A percentile compares a stretch with the other conserved stretches of the same genome.
phyloP scores from a whole-genome alignment of 2,797 vertebrate species.

The Mormyrus hasselquistii region DNA sequence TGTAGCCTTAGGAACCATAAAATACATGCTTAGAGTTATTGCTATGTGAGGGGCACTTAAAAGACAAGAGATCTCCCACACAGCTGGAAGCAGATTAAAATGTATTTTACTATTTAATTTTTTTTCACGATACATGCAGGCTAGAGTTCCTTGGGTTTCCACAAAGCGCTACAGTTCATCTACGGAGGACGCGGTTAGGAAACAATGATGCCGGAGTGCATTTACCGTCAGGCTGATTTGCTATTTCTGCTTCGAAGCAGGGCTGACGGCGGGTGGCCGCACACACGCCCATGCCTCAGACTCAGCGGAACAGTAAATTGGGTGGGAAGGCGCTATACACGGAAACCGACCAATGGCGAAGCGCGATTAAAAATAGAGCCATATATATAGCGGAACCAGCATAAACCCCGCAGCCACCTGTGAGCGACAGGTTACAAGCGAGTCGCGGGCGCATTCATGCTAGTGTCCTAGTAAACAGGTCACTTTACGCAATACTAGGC shows the following conservation, averaged over 20 bases:
- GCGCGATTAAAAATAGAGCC: slow-evolving; percentile 2
- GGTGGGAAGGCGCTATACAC: neutral
- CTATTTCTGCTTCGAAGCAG: neutral
- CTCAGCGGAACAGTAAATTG: neutral
- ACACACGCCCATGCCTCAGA: neutral
- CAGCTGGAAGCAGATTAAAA: neutral
- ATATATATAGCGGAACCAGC: neutral
- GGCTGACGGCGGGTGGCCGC: neutral
- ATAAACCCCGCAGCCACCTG: neutral
- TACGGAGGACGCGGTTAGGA: neutral
- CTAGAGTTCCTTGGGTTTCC: neutral
- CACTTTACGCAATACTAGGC: neutral
- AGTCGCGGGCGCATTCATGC: neutral
- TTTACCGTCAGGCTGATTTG: neutral
- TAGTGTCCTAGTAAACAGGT: neutral
- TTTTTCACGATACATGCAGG: neutral
- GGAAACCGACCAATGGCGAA: neutral
- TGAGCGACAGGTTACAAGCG: neutral
- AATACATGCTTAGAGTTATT: neutral
- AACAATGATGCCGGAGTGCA: neutral
- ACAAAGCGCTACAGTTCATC: neutral
- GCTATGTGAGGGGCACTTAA: neutral
- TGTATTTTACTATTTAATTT: neutral
- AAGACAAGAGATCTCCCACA: neutral
- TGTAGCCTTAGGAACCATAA: neutral